phyloP scores from a whole-genome alignment of 92 coral and sea anemone species.

The Epizoanthus illoricatus region DNA sequence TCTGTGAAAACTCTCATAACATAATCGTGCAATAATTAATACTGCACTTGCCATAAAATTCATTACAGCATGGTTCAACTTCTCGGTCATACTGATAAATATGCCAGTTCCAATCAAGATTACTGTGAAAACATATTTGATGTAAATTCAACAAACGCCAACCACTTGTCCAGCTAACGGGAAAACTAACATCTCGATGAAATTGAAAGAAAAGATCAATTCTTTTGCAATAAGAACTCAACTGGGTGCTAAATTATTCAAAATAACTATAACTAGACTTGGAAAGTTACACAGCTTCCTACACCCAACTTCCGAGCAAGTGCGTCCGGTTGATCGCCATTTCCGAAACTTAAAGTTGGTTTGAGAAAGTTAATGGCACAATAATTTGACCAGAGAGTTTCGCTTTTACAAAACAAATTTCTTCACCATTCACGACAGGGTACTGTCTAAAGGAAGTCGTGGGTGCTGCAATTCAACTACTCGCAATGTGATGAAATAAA shows the following conservation, averaged over 20 bases:
- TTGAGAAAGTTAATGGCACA: constrained; percentile 4
- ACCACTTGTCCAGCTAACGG: constrained; percentile 13
- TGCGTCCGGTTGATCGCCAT: constrained; percentile 17
- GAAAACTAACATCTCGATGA: constrained; percentile 8
- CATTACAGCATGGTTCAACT: not conserved
- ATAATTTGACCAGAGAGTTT: not conserved
- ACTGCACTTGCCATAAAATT: not conserved
- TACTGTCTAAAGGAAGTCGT: constrained; percentile 12
- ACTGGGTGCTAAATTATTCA: constrained; percentile 69
- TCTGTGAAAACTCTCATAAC: not conserved
- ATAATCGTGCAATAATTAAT: not conserved
- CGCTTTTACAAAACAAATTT: not conserved
- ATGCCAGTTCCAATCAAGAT: constrained; percentile 36
- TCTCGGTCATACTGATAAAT: constrained; percentile 14
- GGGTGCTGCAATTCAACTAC: constrained; percentile 22
- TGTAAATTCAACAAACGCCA: constrained; percentile 36
- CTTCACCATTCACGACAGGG: constrained; percentile 30
- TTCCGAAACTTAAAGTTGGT: constrained; percentile 2
- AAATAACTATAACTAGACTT: constrained; percentile 23
- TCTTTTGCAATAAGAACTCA: constrained; percentile 61
- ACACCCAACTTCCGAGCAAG: constrained; percentile 21
- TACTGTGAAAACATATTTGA: constrained; percentile 37
- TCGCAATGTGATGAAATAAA: constrained; percentile 68
- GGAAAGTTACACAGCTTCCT: constrained; percentile 40
- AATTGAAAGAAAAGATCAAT: constrained; percentile 66